Evolutionary conservation across 2,797 vertebrate species (phyloP).

Genomic region (Spinibarbus caldwelli): DNA sequence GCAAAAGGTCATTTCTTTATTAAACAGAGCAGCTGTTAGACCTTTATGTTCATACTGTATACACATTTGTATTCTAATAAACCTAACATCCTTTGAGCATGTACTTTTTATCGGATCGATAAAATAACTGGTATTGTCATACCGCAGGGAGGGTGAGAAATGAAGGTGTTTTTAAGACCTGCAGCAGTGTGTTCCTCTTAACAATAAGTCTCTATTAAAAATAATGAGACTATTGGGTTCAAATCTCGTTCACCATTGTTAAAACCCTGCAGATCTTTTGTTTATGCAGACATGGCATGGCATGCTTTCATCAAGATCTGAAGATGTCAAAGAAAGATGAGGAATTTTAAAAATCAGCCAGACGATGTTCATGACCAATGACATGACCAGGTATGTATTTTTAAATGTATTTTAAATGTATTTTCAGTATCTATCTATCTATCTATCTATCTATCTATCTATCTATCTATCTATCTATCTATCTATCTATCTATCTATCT

Average conservation of each 20-base stretch:
- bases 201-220: slow-evolving; percentile 52
- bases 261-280: slow-evolving; percentile 23
- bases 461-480: not conserved
- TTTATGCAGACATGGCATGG: slow-evolving; percentile 6
- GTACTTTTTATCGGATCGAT: slow-evolving; percentile 31
- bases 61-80: not conserved
- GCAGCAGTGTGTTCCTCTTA: slow-evolving; percentile 19
- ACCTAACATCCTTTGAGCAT: slow-evolving; percentile 9
- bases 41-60: not conserved
- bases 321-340: slow-evolving; percentile 28
- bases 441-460: not conserved
- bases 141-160: slow-evolving; percentile 9
- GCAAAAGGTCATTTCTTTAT: not conserved
- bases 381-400: not conserved
- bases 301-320: slow-evolving; percentile 36
- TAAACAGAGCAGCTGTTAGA: not conserved
- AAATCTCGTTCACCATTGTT: slow-evolving; percentile 30
- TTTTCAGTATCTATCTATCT: not conserved
- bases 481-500: no score
- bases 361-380: not conserved
- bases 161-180: slow-evolving; percentile 33
- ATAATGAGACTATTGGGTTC: slow-evolving; percentile 50
- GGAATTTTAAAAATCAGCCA: not conserved
- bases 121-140: slow-evolving; percentile 15
- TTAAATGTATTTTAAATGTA: not conserved